These are phyloP conservation scores for Lepas anatifera DNA, from an alignment of 2,888 invertebrate genomes.

Conservation along the genomic window DNA sequence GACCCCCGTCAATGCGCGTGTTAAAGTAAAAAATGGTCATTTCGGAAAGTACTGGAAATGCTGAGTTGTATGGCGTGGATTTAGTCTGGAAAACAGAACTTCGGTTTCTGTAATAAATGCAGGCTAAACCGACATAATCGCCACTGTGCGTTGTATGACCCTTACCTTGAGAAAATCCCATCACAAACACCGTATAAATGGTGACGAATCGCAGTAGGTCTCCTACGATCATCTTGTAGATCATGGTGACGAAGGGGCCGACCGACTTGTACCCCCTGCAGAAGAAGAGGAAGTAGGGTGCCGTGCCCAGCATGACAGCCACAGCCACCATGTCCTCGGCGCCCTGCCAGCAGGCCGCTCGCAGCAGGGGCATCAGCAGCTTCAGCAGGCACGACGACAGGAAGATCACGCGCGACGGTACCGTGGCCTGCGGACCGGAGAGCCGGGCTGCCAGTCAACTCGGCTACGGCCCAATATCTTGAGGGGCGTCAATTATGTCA, in stretches of 20 bases:
- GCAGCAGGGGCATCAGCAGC: conserved; percentile 67
- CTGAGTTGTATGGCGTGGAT: too few species aligned
- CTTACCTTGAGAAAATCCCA: conserved; percentile 90
- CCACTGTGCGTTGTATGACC: too few species aligned
- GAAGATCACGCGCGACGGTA: conserved; percentile 82
- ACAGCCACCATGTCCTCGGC: conserved; percentile 85
- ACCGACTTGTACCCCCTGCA: conserved; percentile 97
- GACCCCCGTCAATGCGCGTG: too few species aligned
- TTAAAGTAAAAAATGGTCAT: too few species aligned
- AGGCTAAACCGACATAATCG: too few species aligned
- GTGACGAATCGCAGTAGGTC: conserved; percentile 89
- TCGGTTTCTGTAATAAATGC: too few species aligned
- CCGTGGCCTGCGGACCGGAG: not conserved
- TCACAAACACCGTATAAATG: conserved; percentile 92
- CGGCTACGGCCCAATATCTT: too few species aligned
- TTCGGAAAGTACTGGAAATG: too few species aligned
- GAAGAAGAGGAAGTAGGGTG: conserved; percentile 94
- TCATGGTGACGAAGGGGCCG: conserved; percentile 99
- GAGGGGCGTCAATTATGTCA: too few species aligned
- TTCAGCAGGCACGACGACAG: conserved; percentile 82
- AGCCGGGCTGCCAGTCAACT: not conserved
- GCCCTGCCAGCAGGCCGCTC: conserved; percentile 70
- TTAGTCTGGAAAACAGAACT: too few species aligned
- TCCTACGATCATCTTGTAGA: conserved; percentile 95
- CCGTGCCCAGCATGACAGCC: conserved; percentile 86